These are phyloP conservation scores for Corvus hawaiiensis DNA, from an alignment of 2,113 vertebrate species.

Conservation along the genomic window DNA sequence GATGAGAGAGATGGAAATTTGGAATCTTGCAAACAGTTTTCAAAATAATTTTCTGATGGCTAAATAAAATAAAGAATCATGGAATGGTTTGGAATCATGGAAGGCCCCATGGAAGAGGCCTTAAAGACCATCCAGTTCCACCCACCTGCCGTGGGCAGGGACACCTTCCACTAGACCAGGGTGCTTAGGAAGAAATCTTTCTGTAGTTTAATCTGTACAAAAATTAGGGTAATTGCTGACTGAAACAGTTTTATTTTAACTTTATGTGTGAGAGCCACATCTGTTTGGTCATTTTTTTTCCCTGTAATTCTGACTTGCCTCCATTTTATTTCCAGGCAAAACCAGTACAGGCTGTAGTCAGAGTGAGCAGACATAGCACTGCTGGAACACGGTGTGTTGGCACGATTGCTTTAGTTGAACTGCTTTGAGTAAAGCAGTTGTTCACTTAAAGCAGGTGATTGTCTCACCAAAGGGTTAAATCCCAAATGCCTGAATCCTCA, in stretches of 20 bases:
- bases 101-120: neutral
- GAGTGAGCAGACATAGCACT: neutral
- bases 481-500: neutral
- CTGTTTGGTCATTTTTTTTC: neutral
- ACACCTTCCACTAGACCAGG: neutral
- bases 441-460: neutral
- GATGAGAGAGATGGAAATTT: neutral
- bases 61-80: neutral
- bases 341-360: neutral
- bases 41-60: neutral
- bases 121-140: neutral
- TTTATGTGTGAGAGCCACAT: neutral
- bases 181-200: neutral
- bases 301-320: neutral
- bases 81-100: neutral
- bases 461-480: neutral
- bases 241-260: neutral
- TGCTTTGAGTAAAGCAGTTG: neutral
- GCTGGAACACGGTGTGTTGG: neutral
- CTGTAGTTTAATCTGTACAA: neutral
- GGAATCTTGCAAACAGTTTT: neutral
- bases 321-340: neutral
- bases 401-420: neutral
- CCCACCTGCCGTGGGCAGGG: neutral
- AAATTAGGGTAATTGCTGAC: neutral